phyloP scores from a whole-genome alignment of 2,888 invertebrate species.

The Cataglyphis rosenhaueri region DNA sequence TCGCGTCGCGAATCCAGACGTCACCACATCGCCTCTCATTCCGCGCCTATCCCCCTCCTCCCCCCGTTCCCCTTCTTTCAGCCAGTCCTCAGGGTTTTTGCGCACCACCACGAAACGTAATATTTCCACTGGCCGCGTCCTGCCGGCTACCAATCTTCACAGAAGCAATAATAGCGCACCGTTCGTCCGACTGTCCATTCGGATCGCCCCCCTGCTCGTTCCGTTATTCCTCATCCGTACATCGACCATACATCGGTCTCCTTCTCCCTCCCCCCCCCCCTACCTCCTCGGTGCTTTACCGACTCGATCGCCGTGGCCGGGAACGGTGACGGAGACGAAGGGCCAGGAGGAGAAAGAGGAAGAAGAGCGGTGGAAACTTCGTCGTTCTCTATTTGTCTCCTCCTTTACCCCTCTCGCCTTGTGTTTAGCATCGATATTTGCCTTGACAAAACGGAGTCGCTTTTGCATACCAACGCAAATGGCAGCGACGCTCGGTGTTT shows the following conservation, averaged over 20 bases:
- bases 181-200: slow-evolving; percentile 82
- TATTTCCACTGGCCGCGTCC: slow-evolving; percentile 80
- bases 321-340: slow-evolving; percentile 24
- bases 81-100: slow-evolving; percentile 72
- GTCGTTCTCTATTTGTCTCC: slow-evolving; percentile 56
- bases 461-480: slow-evolving; percentile 73
- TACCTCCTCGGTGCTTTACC: slow-evolving; percentile 30
- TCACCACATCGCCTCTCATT: slow-evolving; percentile 50
- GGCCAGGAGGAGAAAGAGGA: slow-evolving; percentile 4
- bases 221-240: slow-evolving; percentile 38
- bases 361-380: neutral
- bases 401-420: slow-evolving; percentile 36
- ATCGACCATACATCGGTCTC: slow-evolving; percentile 35
- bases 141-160: slow-evolving; percentile 82
- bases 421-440: slow-evolving; percentile 78
- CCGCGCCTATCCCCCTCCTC: neutral
- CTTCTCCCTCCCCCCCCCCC: neutral
- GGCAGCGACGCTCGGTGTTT: slow-evolving; percentile 78
- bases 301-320: neutral
- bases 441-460: slow-evolving; percentile 83
- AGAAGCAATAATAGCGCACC: slow-evolving; percentile 83
- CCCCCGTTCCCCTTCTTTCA: slow-evolving; percentile 69
- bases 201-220: slow-evolving; percentile 59
- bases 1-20: slow-evolving; percentile 55
- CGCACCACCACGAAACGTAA: slow-evolving; percentile 78